These are phyloP conservation scores for Orthonychiurus folsomi DNA, from an alignment of 2,888 invertebrate genomes.

Conservation along the genomic window DNA sequence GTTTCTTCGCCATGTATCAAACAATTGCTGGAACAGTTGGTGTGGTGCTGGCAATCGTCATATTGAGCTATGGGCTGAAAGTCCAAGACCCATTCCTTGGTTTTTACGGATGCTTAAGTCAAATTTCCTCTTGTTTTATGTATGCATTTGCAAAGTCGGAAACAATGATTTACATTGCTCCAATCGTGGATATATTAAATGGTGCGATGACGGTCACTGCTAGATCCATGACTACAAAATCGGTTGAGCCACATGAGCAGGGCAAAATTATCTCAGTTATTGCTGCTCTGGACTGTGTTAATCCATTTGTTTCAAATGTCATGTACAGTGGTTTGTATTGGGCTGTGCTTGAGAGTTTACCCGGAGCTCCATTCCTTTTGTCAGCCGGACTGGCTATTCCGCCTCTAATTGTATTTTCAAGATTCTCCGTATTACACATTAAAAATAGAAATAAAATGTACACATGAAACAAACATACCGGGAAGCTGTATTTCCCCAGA, in stretches of 20 bases:
- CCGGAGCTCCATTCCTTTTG: not conserved
- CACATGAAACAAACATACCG: too few species aligned
- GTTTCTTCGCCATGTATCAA: slow-evolving; percentile 26
- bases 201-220: slow-evolving; percentile 81
- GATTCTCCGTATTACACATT: not conserved
- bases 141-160: not conserved
- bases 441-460: too few species aligned
- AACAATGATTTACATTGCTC: slow-evolving; percentile 24
- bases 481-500: too few species aligned
- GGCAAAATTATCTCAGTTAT: slow-evolving; percentile 48
- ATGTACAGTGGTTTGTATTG: slow-evolving; percentile 23
- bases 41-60: not conserved
- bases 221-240: slow-evolving; percentile 76
- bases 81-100: not conserved
- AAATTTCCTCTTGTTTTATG: not conserved
- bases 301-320: slow-evolving; percentile 28
- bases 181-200: slow-evolving; percentile 34
- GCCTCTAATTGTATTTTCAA: not conserved
- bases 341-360: not conserved
- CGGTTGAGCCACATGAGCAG: slow-evolving; percentile 68
- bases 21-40: slow-evolving; percentile 20
- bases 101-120: not conserved
- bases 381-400: not conserved
- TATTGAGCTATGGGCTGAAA: not conserved
- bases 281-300: slow-evolving; percentile 27